These are phyloP conservation scores for Olivierus martensii DNA, from an alignment of 1,140 invertebrate species.

Conservation along the genomic window DNA sequence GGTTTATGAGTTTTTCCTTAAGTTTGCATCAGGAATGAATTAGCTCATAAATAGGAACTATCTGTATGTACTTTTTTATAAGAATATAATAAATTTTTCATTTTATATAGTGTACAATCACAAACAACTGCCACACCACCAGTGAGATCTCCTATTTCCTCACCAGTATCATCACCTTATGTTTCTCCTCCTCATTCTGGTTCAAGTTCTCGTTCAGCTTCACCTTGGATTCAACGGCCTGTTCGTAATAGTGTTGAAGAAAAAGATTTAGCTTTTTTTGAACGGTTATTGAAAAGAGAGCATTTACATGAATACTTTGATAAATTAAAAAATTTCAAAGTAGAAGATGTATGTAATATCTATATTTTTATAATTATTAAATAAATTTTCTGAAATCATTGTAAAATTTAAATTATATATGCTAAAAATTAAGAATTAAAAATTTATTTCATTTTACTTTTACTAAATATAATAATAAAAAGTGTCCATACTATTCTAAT, in stretches of 20 bases:
- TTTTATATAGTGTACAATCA: not conserved
- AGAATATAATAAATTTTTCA: not conserved
- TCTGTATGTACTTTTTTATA: too few relatives aligned
- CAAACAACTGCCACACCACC: not conserved
- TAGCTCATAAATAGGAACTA: too few relatives aligned
- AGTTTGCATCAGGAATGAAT: too few relatives aligned
- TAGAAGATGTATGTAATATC: conserved; percentile 18
- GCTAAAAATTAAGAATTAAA: too few relatives aligned
- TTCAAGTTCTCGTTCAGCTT: conserved; percentile 11
- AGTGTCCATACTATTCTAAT: too few relatives aligned
- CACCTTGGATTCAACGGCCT: conserved; percentile 13
- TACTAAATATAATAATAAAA: too few relatives aligned
- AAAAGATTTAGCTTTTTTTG: not conserved
- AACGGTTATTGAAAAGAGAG: conserved; percentile 16
- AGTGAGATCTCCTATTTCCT: conserved; percentile 10
- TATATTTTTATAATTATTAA: not conserved
- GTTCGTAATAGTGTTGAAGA: not conserved
- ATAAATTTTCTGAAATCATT: too few relatives aligned
- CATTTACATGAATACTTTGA: conserved; percentile 19
- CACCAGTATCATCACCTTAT: conserved; percentile 18
- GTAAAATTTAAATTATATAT: too few relatives aligned
- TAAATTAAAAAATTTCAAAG: conserved; percentile 14
- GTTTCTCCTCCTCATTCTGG: conserved; percentile 15
- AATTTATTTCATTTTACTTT: too few relatives aligned
- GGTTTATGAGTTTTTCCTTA: too few relatives aligned